Evolutionary conservation across 1,140 invertebrate genomes (phyloP).

Genomic region (Leptopilina clavipes): DNA sequence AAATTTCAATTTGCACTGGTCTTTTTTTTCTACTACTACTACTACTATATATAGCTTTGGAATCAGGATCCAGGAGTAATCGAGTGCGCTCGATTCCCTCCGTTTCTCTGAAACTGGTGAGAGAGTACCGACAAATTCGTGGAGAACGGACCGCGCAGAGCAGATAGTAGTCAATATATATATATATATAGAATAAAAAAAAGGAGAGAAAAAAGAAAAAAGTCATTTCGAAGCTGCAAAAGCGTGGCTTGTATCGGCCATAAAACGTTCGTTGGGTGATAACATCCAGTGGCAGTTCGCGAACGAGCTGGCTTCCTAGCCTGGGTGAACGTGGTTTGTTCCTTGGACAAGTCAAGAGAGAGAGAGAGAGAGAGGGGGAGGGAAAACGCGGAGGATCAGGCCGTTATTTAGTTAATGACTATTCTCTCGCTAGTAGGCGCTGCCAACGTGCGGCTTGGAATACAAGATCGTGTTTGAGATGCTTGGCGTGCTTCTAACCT

Average conservation of each 20-base stretch:
- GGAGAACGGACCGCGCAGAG: slow-evolving; percentile 9
- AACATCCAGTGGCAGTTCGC: slow-evolving; percentile 49
- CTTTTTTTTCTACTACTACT: slow-evolving; percentile 1
- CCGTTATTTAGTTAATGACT: slow-evolving; percentile 69
- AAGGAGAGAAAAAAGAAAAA: slow-evolving; percentile 36
- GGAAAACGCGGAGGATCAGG: slow-evolving; percentile 26
- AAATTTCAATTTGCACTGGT: slow-evolving; percentile 14
- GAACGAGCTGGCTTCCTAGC: slow-evolving; percentile 36
- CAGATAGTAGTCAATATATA: slow-evolving; percentile 39
- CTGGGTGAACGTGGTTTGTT: slow-evolving; percentile 35
- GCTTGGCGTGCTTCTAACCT: slow-evolving; percentile 57
- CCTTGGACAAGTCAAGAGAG: neutral
- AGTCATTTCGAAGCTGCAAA: slow-evolving; percentile 51
- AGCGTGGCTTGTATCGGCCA: slow-evolving; percentile 53
- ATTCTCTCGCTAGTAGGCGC: slow-evolving; percentile 58
- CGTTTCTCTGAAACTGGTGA: neutral
- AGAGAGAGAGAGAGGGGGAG: slow-evolving; percentile 21
- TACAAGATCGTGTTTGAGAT: slow-evolving; percentile 72
- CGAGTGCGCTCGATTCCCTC: slow-evolving; percentile 5
- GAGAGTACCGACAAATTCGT: slow-evolving; percentile 7
- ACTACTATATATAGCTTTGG: neutral
- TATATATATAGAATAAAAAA: slow-evolving; percentile 40
- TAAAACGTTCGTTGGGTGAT: slow-evolving; percentile 55
- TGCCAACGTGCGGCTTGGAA: slow-evolving; percentile 51
- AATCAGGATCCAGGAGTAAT: slow-evolving; percentile 28